A percentile compares a stretch with the other conserved stretches of the same genome.
phyloP scores from a whole-genome alignment of 2,888 invertebrate genomes.

The Taphrorychus bicolor region DNA sequence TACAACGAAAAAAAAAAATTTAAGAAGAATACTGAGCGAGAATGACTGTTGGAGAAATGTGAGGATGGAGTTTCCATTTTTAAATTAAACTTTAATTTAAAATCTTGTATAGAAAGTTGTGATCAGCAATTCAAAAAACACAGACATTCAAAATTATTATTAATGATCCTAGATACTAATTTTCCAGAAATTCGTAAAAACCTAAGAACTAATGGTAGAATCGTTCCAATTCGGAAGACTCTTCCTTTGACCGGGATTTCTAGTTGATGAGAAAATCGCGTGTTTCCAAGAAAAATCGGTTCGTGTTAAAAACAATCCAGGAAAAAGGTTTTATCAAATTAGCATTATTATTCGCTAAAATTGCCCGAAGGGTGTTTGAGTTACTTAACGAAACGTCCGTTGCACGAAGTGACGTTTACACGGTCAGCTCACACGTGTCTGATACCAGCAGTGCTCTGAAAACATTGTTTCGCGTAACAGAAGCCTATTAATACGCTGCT shows the following conservation, averaged over 20 bases:
- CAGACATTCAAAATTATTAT: no score
- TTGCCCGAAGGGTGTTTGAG: background rate
- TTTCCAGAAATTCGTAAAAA: background rate
- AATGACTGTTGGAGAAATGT: no score
- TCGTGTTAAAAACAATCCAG: background rate
- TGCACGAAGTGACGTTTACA: constrained; percentile 3
- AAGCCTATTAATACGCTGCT: background rate
- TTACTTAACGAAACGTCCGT: background rate
- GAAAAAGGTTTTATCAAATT: background rate
- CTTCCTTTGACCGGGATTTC: background rate
- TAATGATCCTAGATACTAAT: background rate
- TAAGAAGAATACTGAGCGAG: no score
- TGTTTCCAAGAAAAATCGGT: background rate
- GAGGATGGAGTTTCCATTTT: no score
- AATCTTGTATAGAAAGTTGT: no score
- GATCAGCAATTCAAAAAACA: no score
- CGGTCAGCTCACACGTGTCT: background rate
- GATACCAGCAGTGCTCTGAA: no score
- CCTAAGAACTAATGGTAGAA: no score
- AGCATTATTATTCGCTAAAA: background rate
- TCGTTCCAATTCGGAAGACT: no score
- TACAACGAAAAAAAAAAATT: no score
- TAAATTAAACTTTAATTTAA: no score
- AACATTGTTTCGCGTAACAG: background rate
- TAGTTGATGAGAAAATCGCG: background rate